Evolutionary conservation across 2,888 invertebrate genomes (phyloP).

Genomic region (Dicyrtoma fusca): DNA sequence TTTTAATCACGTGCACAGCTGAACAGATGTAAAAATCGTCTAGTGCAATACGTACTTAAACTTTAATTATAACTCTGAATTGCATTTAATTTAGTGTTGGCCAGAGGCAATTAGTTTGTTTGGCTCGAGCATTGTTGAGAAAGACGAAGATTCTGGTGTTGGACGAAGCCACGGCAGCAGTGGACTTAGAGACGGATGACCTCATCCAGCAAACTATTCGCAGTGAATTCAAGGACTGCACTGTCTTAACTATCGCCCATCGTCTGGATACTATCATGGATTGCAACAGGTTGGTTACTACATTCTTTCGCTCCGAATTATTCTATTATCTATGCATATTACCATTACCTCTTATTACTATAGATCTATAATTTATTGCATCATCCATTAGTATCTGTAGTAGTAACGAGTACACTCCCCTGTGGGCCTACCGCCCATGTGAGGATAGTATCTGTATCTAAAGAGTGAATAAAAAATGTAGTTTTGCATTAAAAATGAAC

Average conservation of each 20-base stretch:
- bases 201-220: constrained; percentile 75
- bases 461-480: no score
- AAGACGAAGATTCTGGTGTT: constrained; percentile 58
- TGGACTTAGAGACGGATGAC: constrained; percentile 63
- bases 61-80: background rate
- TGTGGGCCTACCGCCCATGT: no score
- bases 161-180: constrained; percentile 65
- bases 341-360: no score
- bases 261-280: constrained; percentile 90
- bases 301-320: no score
- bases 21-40: no score
- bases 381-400: constrained; percentile 59
- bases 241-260: constrained; percentile 90
- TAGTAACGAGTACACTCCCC: no score
- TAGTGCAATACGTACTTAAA: no score
- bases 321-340: no score
- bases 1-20: no score
- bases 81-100: constrained; percentile 3
- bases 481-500: background rate
- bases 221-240: constrained; percentile 81
- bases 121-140: constrained; percentile 9
- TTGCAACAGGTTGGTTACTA: constrained; percentile 71
- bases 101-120: constrained; percentile 11
- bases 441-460: background rate
- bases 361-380: constrained; percentile 87